Base-by-base conservation (phyloP, 2,797 vertebrate genomes). In the Ptychobarbus kaznakovi region DNA sequence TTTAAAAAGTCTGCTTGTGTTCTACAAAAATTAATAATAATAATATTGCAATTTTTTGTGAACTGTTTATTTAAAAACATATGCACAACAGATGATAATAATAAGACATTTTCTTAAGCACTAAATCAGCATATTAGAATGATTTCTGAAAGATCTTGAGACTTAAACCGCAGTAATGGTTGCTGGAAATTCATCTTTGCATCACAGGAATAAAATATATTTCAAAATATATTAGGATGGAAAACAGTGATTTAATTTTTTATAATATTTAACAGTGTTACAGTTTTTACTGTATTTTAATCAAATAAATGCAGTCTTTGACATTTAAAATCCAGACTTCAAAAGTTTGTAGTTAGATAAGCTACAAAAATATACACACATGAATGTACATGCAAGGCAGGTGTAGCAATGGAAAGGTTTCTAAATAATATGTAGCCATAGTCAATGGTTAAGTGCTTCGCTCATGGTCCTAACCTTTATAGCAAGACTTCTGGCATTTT, bases 401-500 rank as follows among this genome's bases (percentile, higher is more conserved):
- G 35, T 32, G 0, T 18, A 18, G 25, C 28, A 35, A 25, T 13
- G 13, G 35, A 81, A 81, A 81, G 9, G n/a, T 13, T 74, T 73
- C 56, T 82, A 82, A 75, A 65, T 51, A 65, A 65, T 8, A 83
- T 63, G 28, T 65, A 61, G 28, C 40, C 46, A 81, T 51, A 15
- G 79, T 65, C 20, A 83, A 74, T 49, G 0, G 5, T 83, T 65
- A 65, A 75, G 12, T 51, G 13, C 70, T 28, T 49, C 12, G n/a
- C 42, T 63, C 7, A 51, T 44, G 70, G 20, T 44, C 20, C 40
- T 65, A 72, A 74, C 81, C 53, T 73, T 74, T 74, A 56, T 32
- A 61, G 69, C 69, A 61, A 74, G 56, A 61, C 69, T 63, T 82
- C 8, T 65, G 81, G 32, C 72, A 66, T 76, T 75, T 83, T 83